phyloP scores from a whole-genome alignment of 2,888 invertebrate genomes.

The Oscheius myriophilus region DNA sequence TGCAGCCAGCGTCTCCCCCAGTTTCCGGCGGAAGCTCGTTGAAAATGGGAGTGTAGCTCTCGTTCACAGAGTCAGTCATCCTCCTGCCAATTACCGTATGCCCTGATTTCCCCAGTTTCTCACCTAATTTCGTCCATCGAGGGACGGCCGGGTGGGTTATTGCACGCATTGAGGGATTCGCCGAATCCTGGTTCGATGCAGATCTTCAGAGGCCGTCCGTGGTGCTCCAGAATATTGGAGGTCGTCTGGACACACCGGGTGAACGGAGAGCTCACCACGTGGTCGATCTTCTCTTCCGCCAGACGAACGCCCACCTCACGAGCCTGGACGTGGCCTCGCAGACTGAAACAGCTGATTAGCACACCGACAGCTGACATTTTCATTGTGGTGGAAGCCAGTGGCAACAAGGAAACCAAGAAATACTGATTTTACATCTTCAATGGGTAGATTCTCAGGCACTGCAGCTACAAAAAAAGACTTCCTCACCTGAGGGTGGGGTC shows the following conservation, averaged over 20 bases:
- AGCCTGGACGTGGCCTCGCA: constrained; percentile 62
- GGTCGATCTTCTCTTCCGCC: constrained; percentile 53
- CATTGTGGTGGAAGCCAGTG: constrained; percentile 3
- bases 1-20: constrained; percentile 49
- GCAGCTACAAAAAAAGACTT: neutral
- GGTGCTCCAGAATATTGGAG: constrained; percentile 34
- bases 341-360: constrained; percentile 8
- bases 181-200: constrained; percentile 65
- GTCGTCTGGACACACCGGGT: constrained; percentile 65
- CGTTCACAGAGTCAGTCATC: constrained; percentile 43
- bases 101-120: neutral
- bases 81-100: neutral
- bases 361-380: neutral
- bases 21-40: constrained; percentile 49
- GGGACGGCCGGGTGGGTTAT: constrained; percentile 53
- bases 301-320: constrained; percentile 60
- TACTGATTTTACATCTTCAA: neutral
- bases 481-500: constrained; percentile 64
- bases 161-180: constrained; percentile 58
- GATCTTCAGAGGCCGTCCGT: constrained; percentile 29
- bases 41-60: constrained; percentile 54
- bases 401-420: neutral
- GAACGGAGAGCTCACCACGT: constrained; percentile 65
- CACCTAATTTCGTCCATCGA: constrained; percentile 50
- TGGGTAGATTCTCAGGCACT: neutral